Evolutionary conservation across 2,113 vertebrate species (phyloP).

Genomic region (Antigone vipio): DNA sequence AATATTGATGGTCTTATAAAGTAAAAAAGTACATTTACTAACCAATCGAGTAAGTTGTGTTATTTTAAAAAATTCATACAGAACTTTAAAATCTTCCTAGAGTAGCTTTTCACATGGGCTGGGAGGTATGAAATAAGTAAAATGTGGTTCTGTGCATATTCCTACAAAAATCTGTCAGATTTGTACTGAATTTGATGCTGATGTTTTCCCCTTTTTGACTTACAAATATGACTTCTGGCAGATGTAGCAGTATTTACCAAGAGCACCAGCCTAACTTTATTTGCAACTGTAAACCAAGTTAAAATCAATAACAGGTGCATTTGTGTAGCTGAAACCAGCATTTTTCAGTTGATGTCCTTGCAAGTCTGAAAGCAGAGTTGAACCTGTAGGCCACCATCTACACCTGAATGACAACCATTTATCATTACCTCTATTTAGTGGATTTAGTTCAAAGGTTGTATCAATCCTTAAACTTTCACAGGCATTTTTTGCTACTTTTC

Average conservation of each 20-base stretch:
- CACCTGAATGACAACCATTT: neutral
- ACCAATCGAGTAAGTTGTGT: neutral
- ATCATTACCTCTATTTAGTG: neutral
- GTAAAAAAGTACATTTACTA: neutral
- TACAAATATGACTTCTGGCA: neutral
- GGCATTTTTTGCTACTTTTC: neutral
- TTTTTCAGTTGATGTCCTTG: neutral
- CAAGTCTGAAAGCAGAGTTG: neutral
- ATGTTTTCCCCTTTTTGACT: neutral
- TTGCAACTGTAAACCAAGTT: neutral
- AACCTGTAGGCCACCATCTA: neutral
- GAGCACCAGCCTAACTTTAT: neutral
- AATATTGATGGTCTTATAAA: neutral
- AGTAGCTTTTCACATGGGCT: neutral
- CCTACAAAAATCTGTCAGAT: neutral
- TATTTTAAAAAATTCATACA: neutral
- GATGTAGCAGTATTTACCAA: neutral
- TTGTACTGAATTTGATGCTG: neutral
- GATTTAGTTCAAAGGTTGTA: neutral
- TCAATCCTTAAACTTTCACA: neutral
- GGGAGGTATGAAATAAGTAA: neutral
- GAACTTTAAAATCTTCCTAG: neutral
- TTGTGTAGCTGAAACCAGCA: neutral
- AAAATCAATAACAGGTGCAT: neutral
- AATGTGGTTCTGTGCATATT: neutral